These are phyloP conservation scores for Pelochelys cantorii DNA, from an alignment of 2,797 vertebrate genomes.

Conservation along the genomic window DNA sequence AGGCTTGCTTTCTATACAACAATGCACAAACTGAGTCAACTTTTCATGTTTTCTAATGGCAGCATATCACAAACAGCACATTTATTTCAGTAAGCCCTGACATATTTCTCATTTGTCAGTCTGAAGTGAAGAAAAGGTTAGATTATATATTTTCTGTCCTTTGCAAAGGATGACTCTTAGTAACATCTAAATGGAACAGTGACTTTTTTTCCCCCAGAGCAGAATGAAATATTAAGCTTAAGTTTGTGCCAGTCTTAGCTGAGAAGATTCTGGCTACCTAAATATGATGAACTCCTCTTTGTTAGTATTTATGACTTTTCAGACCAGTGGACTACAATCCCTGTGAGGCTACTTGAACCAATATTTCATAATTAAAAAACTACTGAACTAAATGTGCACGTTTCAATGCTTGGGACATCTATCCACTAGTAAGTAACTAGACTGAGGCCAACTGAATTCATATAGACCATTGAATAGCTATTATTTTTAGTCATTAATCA, in stretches of 20 bases:
- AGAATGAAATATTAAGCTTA: constrained; percentile 18
- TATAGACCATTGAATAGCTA: too few relatives aligned
- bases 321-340: background rate
- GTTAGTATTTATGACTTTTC: background rate
- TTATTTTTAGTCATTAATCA: background rate
- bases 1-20: too few relatives aligned
- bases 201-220: background rate
- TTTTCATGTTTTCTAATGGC: background rate
- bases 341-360: background rate
- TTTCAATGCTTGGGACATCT: background rate
- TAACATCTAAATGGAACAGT: background rate
- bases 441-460: too few relatives aligned
- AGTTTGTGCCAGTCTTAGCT: background rate
- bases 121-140: background rate
- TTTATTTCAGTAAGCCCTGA: background rate
- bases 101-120: background rate
- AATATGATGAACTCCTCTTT: background rate
- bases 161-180: background rate
- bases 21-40: background rate
- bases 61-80: background rate
- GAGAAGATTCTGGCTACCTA: background rate
- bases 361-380: background rate
- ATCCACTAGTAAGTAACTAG: too few relatives aligned
- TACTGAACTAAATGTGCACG: constrained; percentile 1
- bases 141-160: background rate